Evolutionary conservation across 1,140 invertebrate species (phyloP).

Genomic region (Stegodyphus dumicola): DNA sequence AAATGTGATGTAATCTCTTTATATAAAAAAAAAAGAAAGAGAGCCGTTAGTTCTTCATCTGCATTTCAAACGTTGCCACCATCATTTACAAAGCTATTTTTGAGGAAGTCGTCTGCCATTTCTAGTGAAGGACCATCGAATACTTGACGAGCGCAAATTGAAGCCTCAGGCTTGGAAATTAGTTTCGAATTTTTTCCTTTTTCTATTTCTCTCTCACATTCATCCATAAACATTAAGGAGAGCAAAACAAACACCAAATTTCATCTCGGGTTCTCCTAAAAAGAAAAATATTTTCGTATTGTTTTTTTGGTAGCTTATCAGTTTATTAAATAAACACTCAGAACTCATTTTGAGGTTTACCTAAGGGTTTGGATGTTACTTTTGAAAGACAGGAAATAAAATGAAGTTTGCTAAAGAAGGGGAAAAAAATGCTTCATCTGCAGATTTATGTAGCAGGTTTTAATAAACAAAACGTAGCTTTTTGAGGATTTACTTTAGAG

Average conservation of each 20-base stretch:
- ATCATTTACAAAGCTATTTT: slow-evolving; percentile 10
- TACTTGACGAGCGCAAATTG: slow-evolving; percentile 4
- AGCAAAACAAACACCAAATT: slow-evolving; percentile 43
- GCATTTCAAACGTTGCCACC: background rate
- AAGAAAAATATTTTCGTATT: slow-evolving; percentile 55
- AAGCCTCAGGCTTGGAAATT: slow-evolving; percentile 33
- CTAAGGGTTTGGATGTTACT: slow-evolving; percentile 48
- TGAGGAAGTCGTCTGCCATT: slow-evolving; percentile 8
- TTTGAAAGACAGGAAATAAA: slow-evolving; percentile 50
- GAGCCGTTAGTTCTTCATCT: no score
- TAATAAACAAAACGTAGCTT: slow-evolving; percentile 42
- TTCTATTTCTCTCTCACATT: slow-evolving; percentile 14
- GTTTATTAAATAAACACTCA: slow-evolving; percentile 54
- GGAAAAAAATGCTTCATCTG: slow-evolving; percentile 25
- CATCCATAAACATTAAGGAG: slow-evolving; percentile 51
- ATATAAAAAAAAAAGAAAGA: no score
- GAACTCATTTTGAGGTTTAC: slow-evolving; percentile 39
- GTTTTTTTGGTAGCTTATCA: slow-evolving; percentile 51
- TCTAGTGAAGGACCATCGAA: background rate
- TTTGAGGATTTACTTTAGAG: background rate
- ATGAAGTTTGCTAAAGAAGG: slow-evolving; percentile 23
- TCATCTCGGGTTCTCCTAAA: slow-evolving; percentile 1
- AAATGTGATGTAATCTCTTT: no score
- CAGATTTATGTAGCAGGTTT: slow-evolving; percentile 32
- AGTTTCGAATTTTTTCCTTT: slow-evolving; percentile 22